A percentile compares a stretch with the other conserved stretches of the same genome.
Conservation (phyloP, 2,797 vertebrate genomes). For the Aplochiton taeniatus region DNA sequence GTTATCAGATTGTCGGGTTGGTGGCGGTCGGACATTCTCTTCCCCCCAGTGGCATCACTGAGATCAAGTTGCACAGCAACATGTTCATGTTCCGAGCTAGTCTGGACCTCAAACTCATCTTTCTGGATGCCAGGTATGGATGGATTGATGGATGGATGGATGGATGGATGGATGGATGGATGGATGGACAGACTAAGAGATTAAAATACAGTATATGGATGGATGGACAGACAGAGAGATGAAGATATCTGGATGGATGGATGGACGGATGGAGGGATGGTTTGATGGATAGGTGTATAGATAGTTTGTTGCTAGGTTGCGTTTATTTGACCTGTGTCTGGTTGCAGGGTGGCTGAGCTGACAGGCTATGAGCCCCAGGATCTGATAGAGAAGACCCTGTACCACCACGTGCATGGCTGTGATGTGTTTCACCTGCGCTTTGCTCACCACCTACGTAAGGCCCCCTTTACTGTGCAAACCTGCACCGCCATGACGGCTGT, state of each 20-base stretch:
- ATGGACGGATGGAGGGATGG: background rate
- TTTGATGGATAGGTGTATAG: background rate
- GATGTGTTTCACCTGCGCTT: conserved; percentile 90
- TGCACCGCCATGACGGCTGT: background rate
- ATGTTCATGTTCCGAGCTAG: conserved; percentile 98
- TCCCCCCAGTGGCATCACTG: conserved; percentile 91
- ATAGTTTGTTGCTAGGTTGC: too few relatives aligned
- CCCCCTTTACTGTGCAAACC: background rate
- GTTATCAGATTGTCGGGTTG: conserved; percentile 89
- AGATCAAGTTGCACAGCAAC: conserved; percentile 94
- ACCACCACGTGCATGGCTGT: conserved; percentile 90
- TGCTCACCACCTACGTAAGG: conserved; percentile 90
- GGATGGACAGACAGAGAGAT: background rate
- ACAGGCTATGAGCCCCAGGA: conserved; percentile 95
- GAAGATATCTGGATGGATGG: background rate
- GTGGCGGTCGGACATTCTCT: conserved; percentile 93
- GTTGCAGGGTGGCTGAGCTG: conserved; percentile 87
- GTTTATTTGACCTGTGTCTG: conserved; percentile 16
- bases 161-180: background rate
- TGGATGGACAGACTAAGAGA: background rate
- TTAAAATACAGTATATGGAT: background rate
- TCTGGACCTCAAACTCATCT: conserved; percentile 93
- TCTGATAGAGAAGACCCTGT: conserved; percentile 94
- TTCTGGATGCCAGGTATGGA: conserved; percentile 90
- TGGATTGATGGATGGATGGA: conserved; percentile 7